A percentile compares a stretch with the other conserved stretches of the same genome.
phyloP scores from a whole-genome alignment of 2,797 vertebrate genomes.

The Stomatorhinus walkeri region DNA sequence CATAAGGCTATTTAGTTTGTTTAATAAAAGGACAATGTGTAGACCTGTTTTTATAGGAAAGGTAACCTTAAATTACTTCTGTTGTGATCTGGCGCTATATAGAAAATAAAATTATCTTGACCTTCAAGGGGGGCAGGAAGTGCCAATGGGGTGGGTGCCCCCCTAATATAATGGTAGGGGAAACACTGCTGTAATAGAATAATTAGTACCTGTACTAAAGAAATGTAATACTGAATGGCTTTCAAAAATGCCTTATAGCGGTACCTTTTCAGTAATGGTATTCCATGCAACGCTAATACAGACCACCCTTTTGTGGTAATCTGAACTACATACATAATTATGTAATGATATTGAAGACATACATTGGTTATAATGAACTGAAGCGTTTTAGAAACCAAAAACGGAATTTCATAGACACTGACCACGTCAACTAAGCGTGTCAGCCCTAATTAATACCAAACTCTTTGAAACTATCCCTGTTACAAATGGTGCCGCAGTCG shows the following conservation, averaged over 20 bases:
- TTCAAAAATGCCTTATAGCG: not conserved
- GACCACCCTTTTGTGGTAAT: not conserved
- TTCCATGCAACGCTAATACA: not conserved
- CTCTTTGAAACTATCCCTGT: not conserved
- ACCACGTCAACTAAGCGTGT: not conserved
- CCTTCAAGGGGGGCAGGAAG: too few relatives aligned
- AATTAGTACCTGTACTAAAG: not conserved
- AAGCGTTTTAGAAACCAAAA: not conserved
- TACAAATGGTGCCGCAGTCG: not conserved
- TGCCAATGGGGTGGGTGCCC: too few relatives aligned
- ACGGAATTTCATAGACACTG: not conserved
- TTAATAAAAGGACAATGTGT: too few relatives aligned
- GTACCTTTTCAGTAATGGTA: not conserved
- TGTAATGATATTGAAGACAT: not conserved
- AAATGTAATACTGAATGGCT: not conserved
- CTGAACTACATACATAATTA: not conserved
- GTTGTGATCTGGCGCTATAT: too few relatives aligned
- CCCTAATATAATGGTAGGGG: too few relatives aligned
- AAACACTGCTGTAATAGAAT: not conserved
- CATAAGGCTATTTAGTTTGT: too few relatives aligned
- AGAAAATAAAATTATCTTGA: too few relatives aligned
- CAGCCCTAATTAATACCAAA: not conserved
- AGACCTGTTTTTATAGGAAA: too few relatives aligned
- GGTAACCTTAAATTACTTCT: too few relatives aligned
- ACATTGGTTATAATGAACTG: not conserved